Conservation (phyloP, 2,797 vertebrate genomes). For the Gobionotothen gibberifrons region DNA sequence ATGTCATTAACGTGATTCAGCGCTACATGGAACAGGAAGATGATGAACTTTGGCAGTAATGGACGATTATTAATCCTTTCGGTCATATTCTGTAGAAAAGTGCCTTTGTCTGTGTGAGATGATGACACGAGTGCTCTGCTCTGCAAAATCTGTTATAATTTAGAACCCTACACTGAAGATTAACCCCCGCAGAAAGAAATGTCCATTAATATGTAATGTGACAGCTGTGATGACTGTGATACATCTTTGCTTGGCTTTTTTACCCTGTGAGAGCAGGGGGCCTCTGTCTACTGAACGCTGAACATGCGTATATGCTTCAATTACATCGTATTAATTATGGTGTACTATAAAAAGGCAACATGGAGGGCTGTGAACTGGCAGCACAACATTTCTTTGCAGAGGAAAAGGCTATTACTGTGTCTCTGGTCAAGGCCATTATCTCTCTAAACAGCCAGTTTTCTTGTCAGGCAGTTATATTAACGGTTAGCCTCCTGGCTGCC, state of each 20-base stretch:
- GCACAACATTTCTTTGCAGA: conserved; percentile 57
- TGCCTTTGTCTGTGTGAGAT: conserved; percentile 49
- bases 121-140: conserved; percentile 42
- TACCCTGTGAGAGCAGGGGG: neutral
- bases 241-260: conserved; percentile 31
- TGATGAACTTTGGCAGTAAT: conserved; percentile 66
- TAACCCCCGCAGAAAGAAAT: conserved; percentile 36
- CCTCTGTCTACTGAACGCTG: conserved; percentile 1
- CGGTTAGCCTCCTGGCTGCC: conserved; percentile 44
- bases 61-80: conserved; percentile 64
- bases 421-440: conserved; percentile 66
- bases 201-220: conserved; percentile 51
- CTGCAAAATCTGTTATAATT: conserved; percentile 54
- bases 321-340: conserved; percentile 69
- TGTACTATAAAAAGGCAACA: conserved; percentile 64
- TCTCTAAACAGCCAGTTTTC: conserved; percentile 59
- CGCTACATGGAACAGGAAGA: conserved; percentile 44
- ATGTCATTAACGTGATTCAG: conserved; percentile 31
- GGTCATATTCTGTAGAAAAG: conserved; percentile 43
- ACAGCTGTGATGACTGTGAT: conserved; percentile 55
- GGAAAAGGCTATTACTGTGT: conserved; percentile 60
- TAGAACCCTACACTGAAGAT: conserved; percentile 39
- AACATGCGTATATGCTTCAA: conserved; percentile 46
- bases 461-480: conserved; percentile 62
- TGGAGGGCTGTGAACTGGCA: conserved; percentile 53